Base-by-base conservation (phyloP, 2,888 invertebrate species). In the Agonopterix heracliana region DNA sequence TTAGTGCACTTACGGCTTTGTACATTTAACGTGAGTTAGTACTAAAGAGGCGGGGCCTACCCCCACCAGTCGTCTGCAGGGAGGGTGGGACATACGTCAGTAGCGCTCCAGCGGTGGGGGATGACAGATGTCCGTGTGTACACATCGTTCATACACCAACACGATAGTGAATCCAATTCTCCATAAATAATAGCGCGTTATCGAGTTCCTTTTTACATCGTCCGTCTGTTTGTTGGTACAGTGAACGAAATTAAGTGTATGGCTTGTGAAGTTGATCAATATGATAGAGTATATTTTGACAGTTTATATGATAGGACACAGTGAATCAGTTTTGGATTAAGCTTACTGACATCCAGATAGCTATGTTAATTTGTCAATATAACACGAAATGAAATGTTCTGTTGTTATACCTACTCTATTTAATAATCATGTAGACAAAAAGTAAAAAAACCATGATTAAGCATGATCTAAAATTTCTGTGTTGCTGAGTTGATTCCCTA, bases 91-190 rank as follows among this genome's bases (percentile, higher is more conserved):
- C 71, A 54, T 56, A 56, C 68, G 78, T 68, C 83, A 86, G 83
- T 85, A 68, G 65, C 46, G 51, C 55, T 38, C 57, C 60, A 52
- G 73, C 79, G 69, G 85, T 81, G 84, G 85, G 85, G 85, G 80
- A 71, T 81, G 87, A 87, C 74, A 71, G 84, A 87, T 86, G 84
- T 75, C 62, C 62, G 67, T 71, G 64, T 61, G 66, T 63, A 55
- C 63, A 62, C 78, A 78, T 81, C 75, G 77, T 69, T 81, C 84
- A 81, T 81, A 80, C 72, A 63, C 61, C 69, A 71, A 83, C 84
- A 82, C 74, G 81, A 79, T 78, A 77, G 75, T 76, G 75, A 74
- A 81, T 82, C 76, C 73, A 74, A 77, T 77, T 64, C 71, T 57
- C 74, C 77, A 84, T 82, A 81, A 82, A 85, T 83, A 78, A 74